These are phyloP conservation scores for Halcyon badia DNA, from an alignment of 2,797 vertebrate genomes.

Conservation along the genomic window DNA sequence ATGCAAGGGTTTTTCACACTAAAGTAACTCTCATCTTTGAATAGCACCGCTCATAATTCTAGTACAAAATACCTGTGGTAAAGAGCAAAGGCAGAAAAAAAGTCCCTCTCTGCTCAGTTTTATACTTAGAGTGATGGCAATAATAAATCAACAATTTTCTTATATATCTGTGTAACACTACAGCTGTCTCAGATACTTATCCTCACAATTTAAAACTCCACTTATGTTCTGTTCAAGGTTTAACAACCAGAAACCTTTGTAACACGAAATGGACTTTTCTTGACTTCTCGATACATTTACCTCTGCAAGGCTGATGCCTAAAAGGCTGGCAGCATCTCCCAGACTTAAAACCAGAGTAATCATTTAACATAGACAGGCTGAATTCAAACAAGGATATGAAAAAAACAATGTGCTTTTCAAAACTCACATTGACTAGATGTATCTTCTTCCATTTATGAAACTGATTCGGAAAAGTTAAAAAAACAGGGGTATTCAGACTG, in stretches of 20 bases:
- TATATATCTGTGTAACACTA: background rate
- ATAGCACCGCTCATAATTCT: background rate
- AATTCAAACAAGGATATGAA: conserved; percentile 3
- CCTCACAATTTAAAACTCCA: background rate
- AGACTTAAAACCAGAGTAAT: background rate
- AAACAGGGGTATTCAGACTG: background rate
- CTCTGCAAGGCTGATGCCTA: background rate
- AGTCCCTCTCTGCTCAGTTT: background rate
- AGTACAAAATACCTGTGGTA: background rate
- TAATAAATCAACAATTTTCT: background rate
- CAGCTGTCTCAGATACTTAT: background rate
- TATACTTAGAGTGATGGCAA: background rate
- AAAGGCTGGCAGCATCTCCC: background rate
- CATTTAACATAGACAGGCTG: background rate
- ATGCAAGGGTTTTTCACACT: background rate
- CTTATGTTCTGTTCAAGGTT: background rate
- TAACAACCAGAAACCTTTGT: background rate
- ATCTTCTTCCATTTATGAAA: background rate
- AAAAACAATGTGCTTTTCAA: conserved; percentile 15
- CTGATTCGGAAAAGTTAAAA: background rate
- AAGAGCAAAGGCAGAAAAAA: background rate
- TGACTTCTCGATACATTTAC: background rate
- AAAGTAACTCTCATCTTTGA: background rate
- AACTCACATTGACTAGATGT: background rate
- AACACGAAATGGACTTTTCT: background rate